phyloP scores from a whole-genome alignment of 2,113 vertebrate genomes.

The Cisticola juncidis region DNA sequence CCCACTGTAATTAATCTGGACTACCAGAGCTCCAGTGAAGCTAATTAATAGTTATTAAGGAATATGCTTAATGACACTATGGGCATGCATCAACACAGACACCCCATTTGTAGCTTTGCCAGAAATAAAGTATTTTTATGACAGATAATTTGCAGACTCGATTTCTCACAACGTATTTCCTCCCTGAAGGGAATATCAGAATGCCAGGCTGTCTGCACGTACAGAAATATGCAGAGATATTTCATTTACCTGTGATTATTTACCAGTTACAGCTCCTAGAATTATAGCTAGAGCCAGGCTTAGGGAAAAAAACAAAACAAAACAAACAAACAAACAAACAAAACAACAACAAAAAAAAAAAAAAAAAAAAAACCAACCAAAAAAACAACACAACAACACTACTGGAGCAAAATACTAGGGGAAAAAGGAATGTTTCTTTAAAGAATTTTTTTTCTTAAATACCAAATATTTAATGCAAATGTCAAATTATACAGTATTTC shows the following conservation, averaged over 20 bases:
- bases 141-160: slow-evolving; percentile 17
- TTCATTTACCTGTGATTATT: slow-evolving; percentile 32
- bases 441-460: not conserved
- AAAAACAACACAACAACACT: no score
- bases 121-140: slow-evolving; percentile 37
- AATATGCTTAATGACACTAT: slow-evolving; percentile 25
- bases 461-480: not conserved
- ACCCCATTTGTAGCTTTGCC: slow-evolving; percentile 40
- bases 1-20: slow-evolving; percentile 8
- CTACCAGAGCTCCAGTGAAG: not conserved
- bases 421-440: not conserved
- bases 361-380: not conserved
- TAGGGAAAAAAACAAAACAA: not conserved
- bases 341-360: no score
- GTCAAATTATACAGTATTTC: not conserved
- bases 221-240: not conserved
- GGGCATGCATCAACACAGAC: slow-evolving; percentile 42
- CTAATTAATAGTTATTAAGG: slow-evolving; percentile 46
- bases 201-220: not conserved
- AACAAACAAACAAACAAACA: no score
- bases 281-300: not conserved
- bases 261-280: not conserved
- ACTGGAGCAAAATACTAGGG: not conserved
- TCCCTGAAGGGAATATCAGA: slow-evolving; percentile 20
- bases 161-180: not conserved